Evolutionary conservation across 2,888 invertebrate species (phyloP), one percentile per base, ranked within the genome.

Genomic region (Arrhopalites spinosus): DNA sequence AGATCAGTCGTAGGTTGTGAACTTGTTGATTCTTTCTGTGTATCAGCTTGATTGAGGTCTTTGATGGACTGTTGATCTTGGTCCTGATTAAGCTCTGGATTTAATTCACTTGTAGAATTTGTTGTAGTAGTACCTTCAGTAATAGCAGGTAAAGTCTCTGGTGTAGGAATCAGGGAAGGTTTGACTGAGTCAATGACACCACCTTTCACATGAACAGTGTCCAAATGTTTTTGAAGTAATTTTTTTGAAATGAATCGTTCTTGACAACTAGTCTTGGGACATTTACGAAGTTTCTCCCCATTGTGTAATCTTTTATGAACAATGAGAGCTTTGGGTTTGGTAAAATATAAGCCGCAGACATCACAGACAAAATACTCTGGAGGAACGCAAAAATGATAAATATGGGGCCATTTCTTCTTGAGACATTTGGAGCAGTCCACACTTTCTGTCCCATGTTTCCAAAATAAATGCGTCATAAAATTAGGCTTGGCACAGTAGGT

Each of bases 391-490:
- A 95, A 95, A 85, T 95, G 95, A 86, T 94, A 95, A 7, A 94
- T 92, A 85, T 95, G 94, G 0, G 93, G 93, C 95, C 95, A 95
- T 83, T 94, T 94, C 84, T 94, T 95, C 84, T 94, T 93, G 71
- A 94, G 86, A 85, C 95, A 95, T 84, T 89, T 91, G 85, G 93
- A 93, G 84, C 95, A 95, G 47, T 91, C 86, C 1, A 93, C 91
- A 86, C 94, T 94, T 84, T 95, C 93, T 1, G 94, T 94, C 27
- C 94, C 94, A 85, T 95, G 95, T 85, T 95, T 95, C 94, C 95
- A 95, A 85, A 94, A 94, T 74, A 95, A 87, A 87, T 95, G 95
- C 84, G 93, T 93, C 20, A 93, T 93, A 77, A 94, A 95, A 84
- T 94, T 94, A 73, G 91, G 91, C 85, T 94, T 94, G 85, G 94